phyloP scores from a whole-genome alignment of 2,888 invertebrate species.

The Netelia melanura region DNA sequence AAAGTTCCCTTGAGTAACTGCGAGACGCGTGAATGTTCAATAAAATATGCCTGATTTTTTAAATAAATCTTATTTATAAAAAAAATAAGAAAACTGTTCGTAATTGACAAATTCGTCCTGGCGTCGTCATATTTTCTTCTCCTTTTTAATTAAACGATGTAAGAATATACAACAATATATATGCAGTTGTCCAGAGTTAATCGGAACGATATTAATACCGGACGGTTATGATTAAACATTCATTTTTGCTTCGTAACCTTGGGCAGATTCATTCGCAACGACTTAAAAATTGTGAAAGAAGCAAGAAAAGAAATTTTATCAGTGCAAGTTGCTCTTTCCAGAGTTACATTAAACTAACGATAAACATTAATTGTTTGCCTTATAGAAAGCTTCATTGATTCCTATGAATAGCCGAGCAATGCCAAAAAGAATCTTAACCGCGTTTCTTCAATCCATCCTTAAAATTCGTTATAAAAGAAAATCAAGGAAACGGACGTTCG shows the following conservation, averaged over 20 bases:
- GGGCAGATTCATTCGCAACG: slow-evolving; percentile 25
- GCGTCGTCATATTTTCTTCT: slow-evolving; percentile 14
- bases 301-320: slow-evolving; percentile 9
- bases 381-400: background rate
- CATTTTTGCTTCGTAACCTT: slow-evolving; percentile 23
- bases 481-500: slow-evolving; percentile 16
- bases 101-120: slow-evolving; percentile 1
- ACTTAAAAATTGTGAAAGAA: slow-evolving; percentile 20
- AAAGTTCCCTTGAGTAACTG: slow-evolving; percentile 75
- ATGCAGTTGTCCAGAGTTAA: slow-evolving; percentile 43
- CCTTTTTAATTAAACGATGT: slow-evolving; percentile 65
- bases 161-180: slow-evolving; percentile 69
- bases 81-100: slow-evolving; percentile 28
- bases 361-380: slow-evolving; percentile 6
- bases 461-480: background rate
- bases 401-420: slow-evolving; percentile 26
- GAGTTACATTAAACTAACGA: slow-evolving; percentile 52
- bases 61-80: slow-evolving; percentile 82
- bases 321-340: slow-evolving; percentile 25
- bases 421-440: slow-evolving; percentile 35
- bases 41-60: slow-evolving; percentile 74
- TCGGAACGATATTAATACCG: slow-evolving; percentile 29
- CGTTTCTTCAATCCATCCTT: background rate
- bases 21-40: slow-evolving; percentile 78
- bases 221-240: slow-evolving; percentile 39